Percentiles rank a stretch among this genome's conserved stretches.
Evolutionary conservation across 2,888 invertebrate genomes (phyloP).

Genomic region (Zonitis immaculata): DNA sequence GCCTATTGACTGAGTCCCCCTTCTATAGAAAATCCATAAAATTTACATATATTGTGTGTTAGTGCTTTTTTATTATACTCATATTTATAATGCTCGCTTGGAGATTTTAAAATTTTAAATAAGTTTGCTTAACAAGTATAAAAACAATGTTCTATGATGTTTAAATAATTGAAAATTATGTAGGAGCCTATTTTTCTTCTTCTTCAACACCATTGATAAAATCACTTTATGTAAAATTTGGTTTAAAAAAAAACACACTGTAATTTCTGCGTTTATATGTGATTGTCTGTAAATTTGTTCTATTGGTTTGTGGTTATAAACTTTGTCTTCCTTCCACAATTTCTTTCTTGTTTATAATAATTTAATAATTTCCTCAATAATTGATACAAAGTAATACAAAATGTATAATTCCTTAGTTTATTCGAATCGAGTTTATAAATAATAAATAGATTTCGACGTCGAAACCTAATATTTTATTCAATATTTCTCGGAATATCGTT

Average conservation of each 20-base stretch:
- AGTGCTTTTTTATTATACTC: neutral
- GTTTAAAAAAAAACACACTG: no score
- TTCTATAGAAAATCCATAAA: conserved; percentile 7
- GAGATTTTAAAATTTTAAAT: neutral
- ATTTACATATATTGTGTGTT: neutral
- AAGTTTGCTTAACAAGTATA: neutral
- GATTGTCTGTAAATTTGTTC: no score
- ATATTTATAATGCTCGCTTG: neutral
- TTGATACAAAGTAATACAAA: neutral
- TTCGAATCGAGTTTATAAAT: conserved; percentile 3
- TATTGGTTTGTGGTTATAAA: no score
- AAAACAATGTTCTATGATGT: neutral
- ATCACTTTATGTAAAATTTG: no score
- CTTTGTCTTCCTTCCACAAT: neutral
- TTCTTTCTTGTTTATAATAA: neutral
- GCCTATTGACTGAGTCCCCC: neutral
- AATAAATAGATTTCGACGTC: conserved; percentile 1
- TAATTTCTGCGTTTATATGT: no score
- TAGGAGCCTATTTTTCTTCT: no score
- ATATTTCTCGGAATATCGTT: conserved; percentile 4
- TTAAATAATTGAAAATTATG: neutral
- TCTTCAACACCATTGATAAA: no score
- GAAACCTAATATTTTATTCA: conserved; percentile 5
- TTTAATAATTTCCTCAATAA: neutral
- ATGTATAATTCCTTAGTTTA: conserved; percentile 3